phyloP scores from a whole-genome alignment of 2,113 vertebrate species.

The Parus major region DNA sequence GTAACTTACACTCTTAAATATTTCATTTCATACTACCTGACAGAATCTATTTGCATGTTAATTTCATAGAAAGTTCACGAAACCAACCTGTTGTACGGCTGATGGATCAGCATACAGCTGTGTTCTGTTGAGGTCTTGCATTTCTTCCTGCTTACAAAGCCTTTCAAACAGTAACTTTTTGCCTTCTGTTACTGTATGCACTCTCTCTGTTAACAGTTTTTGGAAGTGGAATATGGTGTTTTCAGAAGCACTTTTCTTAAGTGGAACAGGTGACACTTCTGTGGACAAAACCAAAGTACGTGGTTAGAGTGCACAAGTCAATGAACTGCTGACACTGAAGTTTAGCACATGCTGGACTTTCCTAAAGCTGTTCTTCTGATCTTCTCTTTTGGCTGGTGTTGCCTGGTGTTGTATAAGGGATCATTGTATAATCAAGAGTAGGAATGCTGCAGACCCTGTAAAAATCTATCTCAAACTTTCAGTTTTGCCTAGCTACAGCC shows the following conservation, averaged over 20 bases:
- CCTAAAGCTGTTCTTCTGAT: background rate
- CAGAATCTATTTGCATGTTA: constrained; percentile 19
- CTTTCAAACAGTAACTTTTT: constrained; percentile 63
- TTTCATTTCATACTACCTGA: background rate
- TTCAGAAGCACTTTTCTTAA: constrained; percentile 69
- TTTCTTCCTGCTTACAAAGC: constrained; percentile 68
- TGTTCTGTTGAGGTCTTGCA: constrained; percentile 35
- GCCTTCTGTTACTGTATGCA: constrained; percentile 61
- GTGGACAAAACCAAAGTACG: constrained; percentile 2
- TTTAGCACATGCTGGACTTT: background rate
- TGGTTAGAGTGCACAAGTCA: background rate
- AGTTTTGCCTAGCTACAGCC: background rate
- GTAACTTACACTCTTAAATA: background rate
- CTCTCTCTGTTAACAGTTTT: constrained; percentile 52
- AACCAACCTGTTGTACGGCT: constrained; percentile 68
- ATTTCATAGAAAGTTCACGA: constrained; percentile 22
- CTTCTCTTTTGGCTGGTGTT: background rate
- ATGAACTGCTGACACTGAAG: background rate
- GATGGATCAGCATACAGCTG: constrained; percentile 38
- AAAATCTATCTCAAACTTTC: background rate
- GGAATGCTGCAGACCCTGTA: background rate
- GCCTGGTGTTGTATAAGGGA: background rate
- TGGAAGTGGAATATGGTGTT: constrained; percentile 50
- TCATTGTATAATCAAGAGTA: background rate
- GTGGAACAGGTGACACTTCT: constrained; percentile 54